Evolutionary conservation across 2,113 vertebrate genomes (phyloP).

Genomic region (Psilopogon haemacephalus): DNA sequence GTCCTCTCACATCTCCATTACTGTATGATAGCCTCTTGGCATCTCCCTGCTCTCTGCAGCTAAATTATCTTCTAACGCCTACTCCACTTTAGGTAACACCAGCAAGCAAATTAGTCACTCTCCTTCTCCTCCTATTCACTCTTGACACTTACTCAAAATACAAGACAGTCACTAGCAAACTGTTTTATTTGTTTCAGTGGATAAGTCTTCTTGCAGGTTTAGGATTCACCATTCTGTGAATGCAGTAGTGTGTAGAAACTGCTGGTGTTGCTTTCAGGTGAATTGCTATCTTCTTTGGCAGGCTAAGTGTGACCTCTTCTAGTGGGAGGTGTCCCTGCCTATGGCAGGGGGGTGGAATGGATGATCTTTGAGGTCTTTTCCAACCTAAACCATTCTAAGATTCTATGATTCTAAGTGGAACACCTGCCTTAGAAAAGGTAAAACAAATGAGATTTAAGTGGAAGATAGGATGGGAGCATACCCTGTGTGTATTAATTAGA

Average conservation of each 20-base stretch:
- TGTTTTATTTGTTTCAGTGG: accelerated
- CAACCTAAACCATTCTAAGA: no score
- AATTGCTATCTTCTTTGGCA: neutral
- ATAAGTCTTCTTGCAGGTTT: neutral
- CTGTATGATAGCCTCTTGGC: neutral
- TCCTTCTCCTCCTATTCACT: neutral
- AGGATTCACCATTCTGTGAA: neutral
- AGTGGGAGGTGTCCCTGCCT: no score
- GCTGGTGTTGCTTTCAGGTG: neutral
- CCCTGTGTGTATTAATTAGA: neutral
- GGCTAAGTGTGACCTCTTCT: no score
- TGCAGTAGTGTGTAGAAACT: neutral
- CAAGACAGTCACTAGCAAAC: neutral
- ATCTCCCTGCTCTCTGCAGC: neutral
- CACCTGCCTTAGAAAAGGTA: neutral
- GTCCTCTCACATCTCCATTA: accelerated
- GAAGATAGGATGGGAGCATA: neutral
- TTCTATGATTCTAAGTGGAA: no score
- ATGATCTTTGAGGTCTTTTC: no score
- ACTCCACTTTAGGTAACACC: neutral
- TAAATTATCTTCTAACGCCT: neutral
- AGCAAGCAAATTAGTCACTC: neutral
- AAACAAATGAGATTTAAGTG: neutral
- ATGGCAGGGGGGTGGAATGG: no score
- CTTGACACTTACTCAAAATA: neutral